Percentiles rank a stretch among this genome's conserved stretches.
phyloP scores from a whole-genome alignment of 2,888 invertebrate genomes.

The Himalopsyche anomala region DNA sequence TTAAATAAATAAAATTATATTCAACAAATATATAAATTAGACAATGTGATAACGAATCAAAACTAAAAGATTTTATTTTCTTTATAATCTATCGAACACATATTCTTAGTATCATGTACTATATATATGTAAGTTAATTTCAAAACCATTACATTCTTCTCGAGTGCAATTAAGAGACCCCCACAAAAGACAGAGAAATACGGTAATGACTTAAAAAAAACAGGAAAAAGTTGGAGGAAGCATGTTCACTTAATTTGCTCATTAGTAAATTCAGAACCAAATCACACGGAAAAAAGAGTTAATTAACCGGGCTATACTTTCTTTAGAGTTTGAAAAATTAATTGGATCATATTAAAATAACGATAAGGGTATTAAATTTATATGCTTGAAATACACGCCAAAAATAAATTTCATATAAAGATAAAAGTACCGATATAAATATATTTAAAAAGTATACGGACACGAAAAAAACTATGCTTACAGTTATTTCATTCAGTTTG shows the following conservation, averaged over 20 bases:
- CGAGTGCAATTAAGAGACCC: constrained; percentile 5
- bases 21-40: too few species aligned
- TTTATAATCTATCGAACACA: background rate
- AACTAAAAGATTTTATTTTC: background rate
- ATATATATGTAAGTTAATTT: background rate
- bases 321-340: background rate
- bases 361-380: too few species aligned
- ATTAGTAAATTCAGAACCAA: constrained; percentile 3
- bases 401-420: too few species aligned
- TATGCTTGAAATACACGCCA: too few species aligned
- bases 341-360: background rate
- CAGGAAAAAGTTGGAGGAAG: background rate
- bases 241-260: constrained; percentile 14
- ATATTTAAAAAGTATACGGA: too few species aligned
- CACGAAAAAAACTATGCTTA: too few species aligned
- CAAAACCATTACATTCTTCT: background rate
- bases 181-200: background rate
- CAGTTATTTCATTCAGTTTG: too few species aligned
- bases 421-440: too few species aligned
- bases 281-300: background rate
- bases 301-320: background rate
- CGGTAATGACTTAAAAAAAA: constrained; percentile 18
- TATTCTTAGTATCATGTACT: background rate
- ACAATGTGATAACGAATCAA: too few species aligned
- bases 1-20: too few species aligned